A percentile compares a stretch with the other conserved stretches of the same genome.
phyloP scores from a whole-genome alignment of 2,888 invertebrate species.

The Arrhopalites spinosus region DNA sequence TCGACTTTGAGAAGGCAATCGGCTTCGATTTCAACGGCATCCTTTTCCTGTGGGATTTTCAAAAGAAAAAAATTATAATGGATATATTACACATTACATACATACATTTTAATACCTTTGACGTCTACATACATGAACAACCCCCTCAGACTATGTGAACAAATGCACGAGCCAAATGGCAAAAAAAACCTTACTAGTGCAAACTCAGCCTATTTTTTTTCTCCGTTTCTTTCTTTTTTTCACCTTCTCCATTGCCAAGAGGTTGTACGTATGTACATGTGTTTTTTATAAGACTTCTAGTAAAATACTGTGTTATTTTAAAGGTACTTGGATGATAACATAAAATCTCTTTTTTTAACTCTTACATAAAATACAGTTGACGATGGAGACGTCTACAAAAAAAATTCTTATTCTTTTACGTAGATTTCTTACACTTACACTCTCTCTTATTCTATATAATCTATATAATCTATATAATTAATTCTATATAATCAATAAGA shows the following conservation, averaged over 20 bases:
- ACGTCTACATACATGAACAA: not conserved
- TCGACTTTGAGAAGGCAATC: conserved; percentile 92
- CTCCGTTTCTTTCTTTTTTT: not conserved
- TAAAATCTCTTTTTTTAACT: too few relatives aligned
- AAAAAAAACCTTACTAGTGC: not conserved
- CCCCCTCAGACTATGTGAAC: not conserved
- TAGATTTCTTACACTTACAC: too few relatives aligned
- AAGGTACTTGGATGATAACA: not conserved
- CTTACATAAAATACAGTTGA: not conserved
- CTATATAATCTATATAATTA: too few relatives aligned
- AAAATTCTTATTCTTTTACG: too few relatives aligned
- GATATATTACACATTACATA: not conserved
- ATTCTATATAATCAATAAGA: too few relatives aligned
- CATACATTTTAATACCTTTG: not conserved
- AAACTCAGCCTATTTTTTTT: conserved; percentile 22
- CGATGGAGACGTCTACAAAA: not conserved
- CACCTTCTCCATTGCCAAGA: not conserved
- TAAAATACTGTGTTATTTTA: too few relatives aligned
- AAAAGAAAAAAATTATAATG: conserved; percentile 13
- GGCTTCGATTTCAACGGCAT: conserved; percentile 85
- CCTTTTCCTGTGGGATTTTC: conserved; percentile 70
- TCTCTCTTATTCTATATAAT: too few relatives aligned
- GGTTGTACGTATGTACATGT: too few relatives aligned
- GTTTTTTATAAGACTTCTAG: too few relatives aligned
- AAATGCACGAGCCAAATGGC: too few relatives aligned